Percentiles rank a stretch among this genome's conserved stretches.
Evolutionary conservation across 1,140 invertebrate genomes (phyloP).

Genomic region (Ostrea denselamellosa): DNA sequence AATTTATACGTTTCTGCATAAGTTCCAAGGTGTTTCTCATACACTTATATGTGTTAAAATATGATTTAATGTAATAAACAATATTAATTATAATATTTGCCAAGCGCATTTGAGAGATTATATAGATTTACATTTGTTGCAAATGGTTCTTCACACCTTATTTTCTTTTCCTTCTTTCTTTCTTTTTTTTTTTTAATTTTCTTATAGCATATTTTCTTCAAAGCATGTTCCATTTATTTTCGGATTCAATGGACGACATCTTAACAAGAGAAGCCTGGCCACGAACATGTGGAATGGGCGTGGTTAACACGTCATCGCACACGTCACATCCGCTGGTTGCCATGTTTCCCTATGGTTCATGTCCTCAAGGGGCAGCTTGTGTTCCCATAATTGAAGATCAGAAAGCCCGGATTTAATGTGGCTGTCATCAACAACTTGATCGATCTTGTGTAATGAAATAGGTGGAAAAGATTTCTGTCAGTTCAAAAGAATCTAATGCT

Average conservation of each 20-base stretch:
- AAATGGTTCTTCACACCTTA: no score
- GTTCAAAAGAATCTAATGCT: neutral
- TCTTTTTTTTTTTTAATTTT: neutral
- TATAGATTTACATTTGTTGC: no score
- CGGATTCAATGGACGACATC: neutral
- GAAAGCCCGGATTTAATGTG: neutral
- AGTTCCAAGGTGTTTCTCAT: no score
- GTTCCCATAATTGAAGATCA: conserved; percentile 15
- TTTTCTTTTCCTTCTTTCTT: no score
- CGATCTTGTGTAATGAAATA: conserved; percentile 15
- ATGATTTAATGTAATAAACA: no score
- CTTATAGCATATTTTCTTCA: neutral
- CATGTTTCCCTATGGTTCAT: conserved; percentile 29
- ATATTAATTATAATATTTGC: no score
- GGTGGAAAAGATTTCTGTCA: neutral
- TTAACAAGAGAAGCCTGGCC: neutral
- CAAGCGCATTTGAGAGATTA: no score
- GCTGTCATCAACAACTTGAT: neutral
- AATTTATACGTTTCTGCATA: no score
- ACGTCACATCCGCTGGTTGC: neutral
- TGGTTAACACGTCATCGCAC: conserved; percentile 22
- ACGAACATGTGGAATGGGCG: conserved; percentile 20
- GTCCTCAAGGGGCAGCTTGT: conserved; percentile 12
- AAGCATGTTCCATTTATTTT: neutral
- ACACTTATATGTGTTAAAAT: no score